These are phyloP conservation scores for Argentina silus DNA, from an alignment of 2,797 vertebrate genomes.

Conservation along the genomic window DNA sequence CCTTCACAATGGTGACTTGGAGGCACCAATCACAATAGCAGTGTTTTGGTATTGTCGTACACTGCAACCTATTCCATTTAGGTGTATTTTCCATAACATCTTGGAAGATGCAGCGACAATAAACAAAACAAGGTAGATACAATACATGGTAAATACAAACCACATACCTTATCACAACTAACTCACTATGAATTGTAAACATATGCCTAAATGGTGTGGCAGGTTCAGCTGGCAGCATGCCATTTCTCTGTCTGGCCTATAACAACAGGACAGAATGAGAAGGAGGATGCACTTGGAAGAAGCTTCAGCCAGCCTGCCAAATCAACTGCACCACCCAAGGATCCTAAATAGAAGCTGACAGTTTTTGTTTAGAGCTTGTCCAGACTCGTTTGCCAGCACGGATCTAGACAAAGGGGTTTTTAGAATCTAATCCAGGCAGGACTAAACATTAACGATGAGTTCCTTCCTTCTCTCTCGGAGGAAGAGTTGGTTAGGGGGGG, in stretches of 20 bases:
- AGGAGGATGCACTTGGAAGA: conserved; percentile 67
- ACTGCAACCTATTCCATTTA: not conserved
- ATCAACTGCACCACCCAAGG: conserved; percentile 63
- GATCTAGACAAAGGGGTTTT: conserved; percentile 73
- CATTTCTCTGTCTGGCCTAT: conserved; percentile 56
- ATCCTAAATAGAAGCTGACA: conserved; percentile 78
- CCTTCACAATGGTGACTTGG: not conserved
- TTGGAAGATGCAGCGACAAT: conserved; percentile 13
- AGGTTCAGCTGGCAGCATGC: conserved; percentile 53
- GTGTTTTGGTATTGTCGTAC: not conserved
- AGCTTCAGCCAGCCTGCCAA: conserved; percentile 70
- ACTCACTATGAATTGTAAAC: conserved; percentile 55
- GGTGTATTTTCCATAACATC: not conserved
- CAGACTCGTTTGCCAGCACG: conserved; percentile 75
- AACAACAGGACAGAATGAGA: conserved; percentile 66
- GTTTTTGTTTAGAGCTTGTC: conserved; percentile 81
- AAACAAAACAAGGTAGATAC: not conserved
- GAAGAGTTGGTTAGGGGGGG: conserved; percentile 61
- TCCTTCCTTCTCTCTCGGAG: conserved; percentile 64
- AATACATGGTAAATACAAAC: not conserved
- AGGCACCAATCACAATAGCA: not conserved
- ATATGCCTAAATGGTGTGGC: conserved; percentile 54
- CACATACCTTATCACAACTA: conserved; percentile 35
- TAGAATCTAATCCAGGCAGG: conserved; percentile 71
- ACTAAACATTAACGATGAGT: conserved; percentile 71